phyloP scores from a whole-genome alignment of 2,113 vertebrate genomes.

The Oryzias celebensis region DNA sequence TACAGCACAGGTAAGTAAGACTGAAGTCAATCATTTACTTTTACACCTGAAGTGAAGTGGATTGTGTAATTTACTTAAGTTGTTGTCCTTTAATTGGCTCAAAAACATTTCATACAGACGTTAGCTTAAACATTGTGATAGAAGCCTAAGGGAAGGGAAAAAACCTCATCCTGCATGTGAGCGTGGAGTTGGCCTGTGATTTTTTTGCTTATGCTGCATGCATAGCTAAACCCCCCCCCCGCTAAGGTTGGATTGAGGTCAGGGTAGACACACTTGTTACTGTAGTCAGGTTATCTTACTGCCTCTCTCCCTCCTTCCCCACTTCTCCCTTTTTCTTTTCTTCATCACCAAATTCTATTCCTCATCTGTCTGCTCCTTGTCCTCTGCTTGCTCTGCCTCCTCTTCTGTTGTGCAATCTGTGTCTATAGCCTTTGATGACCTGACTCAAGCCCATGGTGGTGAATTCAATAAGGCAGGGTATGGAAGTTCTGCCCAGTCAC shows the following conservation, averaged over 20 bases:
- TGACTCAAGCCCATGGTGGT: conserved; percentile 87
- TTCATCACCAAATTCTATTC: conserved; percentile 29
- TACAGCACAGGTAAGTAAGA: conserved; percentile 83
- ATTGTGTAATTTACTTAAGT: neutral
- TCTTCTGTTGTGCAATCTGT: conserved; percentile 32
- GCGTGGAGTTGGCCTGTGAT: conserved; percentile 40
- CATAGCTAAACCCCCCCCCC: conserved; percentile 61
- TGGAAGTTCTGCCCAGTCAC: conserved; percentile 88
- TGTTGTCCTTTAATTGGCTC: neutral
- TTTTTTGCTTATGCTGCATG: conserved; percentile 71
- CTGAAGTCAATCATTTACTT: neutral
- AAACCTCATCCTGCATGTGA: conserved; percentile 52
- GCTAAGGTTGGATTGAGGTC: conserved; percentile 59
- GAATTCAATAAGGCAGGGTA: conserved; percentile 96
- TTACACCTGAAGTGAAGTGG: neutral
- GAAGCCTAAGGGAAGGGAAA: neutral
- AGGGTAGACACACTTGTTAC: conserved; percentile 55
- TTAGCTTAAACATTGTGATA: neutral
- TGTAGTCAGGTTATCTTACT: conserved; percentile 73
- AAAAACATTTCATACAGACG: neutral
- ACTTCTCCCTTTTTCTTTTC: conserved; percentile 4
- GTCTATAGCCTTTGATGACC: conserved; percentile 91
- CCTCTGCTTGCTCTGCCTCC: conserved; percentile 39
- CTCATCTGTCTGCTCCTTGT: conserved; percentile 18
- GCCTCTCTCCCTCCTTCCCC: conserved; percentile 60